Conservation (phyloP, 2,888 invertebrate genomes). For the Andrena chrysosceles region DNA sequence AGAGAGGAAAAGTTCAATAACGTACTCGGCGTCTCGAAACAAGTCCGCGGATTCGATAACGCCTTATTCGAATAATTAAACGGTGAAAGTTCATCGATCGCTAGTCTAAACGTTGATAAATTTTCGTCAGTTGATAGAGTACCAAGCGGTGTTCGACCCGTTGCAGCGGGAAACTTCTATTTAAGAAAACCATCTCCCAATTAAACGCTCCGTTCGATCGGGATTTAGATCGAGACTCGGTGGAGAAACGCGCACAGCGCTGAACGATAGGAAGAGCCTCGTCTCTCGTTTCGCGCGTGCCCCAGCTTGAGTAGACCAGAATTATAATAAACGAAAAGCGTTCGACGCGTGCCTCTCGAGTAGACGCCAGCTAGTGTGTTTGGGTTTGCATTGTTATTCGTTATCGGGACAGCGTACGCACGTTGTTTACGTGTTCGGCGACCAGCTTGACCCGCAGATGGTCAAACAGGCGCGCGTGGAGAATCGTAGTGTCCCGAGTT, state of each 20-base stretch:
- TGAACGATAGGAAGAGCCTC: no score
- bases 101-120: conserved; percentile 14
- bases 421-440: no score
- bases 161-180: not conserved
- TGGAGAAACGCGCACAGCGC: not conserved
- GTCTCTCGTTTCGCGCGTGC: no score
- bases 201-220: no score
- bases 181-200: no score
- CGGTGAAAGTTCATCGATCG: conserved; percentile 19
- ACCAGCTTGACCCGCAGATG: not conserved
- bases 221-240: not conserved
- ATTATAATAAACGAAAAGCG: no score
- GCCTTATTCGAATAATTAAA: conserved; percentile 6
- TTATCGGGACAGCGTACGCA: no score
- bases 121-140: not conserved
- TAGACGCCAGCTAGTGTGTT: no score
- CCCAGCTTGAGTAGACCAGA: no score
- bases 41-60: conserved; percentile 7
- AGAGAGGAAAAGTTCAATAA: conserved; percentile 53
- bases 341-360: no score
- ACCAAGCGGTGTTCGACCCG: conserved; percentile 1
- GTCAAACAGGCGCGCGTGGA: conserved; percentile 4
- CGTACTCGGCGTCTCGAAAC: conserved; percentile 25
- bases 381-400: no score
- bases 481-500: not conserved